Evolutionary conservation across 2,797 vertebrate species (phyloP).

Genomic region (Perodicticus potto): DNA sequence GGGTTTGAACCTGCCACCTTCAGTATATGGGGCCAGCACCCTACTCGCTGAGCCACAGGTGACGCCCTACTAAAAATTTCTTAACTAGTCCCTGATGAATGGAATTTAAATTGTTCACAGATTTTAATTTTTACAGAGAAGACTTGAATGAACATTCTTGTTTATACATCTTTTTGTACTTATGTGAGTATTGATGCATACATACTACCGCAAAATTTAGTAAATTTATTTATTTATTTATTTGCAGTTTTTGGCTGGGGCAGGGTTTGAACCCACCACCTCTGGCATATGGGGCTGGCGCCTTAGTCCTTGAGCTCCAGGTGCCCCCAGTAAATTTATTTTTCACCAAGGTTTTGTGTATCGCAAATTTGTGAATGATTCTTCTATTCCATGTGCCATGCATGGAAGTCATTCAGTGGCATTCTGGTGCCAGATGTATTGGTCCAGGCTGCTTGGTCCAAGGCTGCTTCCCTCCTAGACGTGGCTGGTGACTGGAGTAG

Average conservation of each 20-base stretch:
- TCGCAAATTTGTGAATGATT: not conserved
- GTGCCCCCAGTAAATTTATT: not conserved
- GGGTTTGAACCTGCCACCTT: no score
- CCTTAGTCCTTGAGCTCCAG: no score
- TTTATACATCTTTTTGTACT: not conserved
- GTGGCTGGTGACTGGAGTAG: no score
- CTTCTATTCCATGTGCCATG: not conserved
- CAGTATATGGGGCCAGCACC: no score
- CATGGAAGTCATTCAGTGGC: not conserved
- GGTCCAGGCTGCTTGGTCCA: not conserved
- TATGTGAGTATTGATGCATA: not conserved
- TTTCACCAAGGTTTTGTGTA: not conserved
- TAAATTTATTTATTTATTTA: not conserved
- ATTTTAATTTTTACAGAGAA: not conserved
- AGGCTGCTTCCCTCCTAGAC: not conserved
- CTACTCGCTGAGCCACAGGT: no score
- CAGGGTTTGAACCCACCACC: no score
- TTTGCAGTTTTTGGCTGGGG: no score
- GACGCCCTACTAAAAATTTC: no score
- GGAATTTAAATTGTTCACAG: not conserved
- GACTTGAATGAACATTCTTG: not conserved
- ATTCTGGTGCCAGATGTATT: not conserved
- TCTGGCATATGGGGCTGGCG: no score
- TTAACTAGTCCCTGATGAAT: not conserved
- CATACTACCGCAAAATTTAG: not conserved